A percentile compares a stretch with the other conserved stretches of the same genome.
phyloP scores from a whole-genome alignment of 2,797 vertebrate genomes.

The Sparidentex hasta region DNA sequence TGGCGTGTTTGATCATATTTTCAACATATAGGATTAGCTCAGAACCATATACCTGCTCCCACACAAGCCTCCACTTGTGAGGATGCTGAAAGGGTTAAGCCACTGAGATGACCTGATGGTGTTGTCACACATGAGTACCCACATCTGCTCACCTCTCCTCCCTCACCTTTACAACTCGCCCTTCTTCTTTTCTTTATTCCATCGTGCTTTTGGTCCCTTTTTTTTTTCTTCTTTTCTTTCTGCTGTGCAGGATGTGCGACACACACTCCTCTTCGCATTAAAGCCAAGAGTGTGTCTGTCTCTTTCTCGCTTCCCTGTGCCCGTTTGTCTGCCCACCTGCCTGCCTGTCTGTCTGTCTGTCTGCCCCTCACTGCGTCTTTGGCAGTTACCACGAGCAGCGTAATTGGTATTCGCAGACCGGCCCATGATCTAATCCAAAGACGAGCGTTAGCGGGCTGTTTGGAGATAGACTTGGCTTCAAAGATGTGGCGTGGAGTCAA shows the following conservation, averaged over 20 bases:
- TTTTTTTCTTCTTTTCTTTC: background rate
- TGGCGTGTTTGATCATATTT: conserved; percentile 13
- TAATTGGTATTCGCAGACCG: conserved; percentile 73
- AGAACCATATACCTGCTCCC: conserved; percentile 4
- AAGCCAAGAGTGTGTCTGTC: conserved; percentile 17
- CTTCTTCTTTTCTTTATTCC: conserved; percentile 28
- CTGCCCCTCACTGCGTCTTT: conserved; percentile 58
- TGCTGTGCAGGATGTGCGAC: background rate
- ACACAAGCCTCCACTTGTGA: conserved; percentile 1
- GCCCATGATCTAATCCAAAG: conserved; percentile 72
- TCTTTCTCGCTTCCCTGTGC: conserved; percentile 4
- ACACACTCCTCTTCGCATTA: conserved; percentile 18
- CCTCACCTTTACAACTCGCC: conserved; percentile 39
- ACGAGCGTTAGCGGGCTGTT: conserved; percentile 64
- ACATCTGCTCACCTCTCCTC: conserved; percentile 47
- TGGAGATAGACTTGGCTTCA: conserved; percentile 77
- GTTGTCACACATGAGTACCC: conserved; percentile 55
- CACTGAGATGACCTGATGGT: conserved; percentile 48
- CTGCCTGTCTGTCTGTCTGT: conserved; percentile 55
- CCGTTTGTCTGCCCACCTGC: conserved; percentile 54
- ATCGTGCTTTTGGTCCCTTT: background rate
- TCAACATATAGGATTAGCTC: conserved; percentile 1
- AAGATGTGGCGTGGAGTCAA: conserved; percentile 69
- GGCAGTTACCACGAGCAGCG: conserved; percentile 57
- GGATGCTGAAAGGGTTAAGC: conserved; percentile 45